These are phyloP conservation scores for Sinosuthora webbiana DNA, from an alignment of 2,113 vertebrate species.

Conservation along the genomic window DNA sequence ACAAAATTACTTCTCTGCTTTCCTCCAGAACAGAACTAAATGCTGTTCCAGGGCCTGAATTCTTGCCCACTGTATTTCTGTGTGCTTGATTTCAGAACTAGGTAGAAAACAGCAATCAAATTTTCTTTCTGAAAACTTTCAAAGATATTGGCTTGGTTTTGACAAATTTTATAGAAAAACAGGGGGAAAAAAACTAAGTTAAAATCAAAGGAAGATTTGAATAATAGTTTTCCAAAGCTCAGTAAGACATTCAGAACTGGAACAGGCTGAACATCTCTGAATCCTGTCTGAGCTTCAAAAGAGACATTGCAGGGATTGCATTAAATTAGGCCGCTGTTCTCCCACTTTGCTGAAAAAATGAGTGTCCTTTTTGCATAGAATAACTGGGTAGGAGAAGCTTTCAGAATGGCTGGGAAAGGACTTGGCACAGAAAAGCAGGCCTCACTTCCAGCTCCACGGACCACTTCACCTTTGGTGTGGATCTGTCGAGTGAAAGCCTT, in stretches of 20 bases:
- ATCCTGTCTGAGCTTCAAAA: constrained; percentile 13
- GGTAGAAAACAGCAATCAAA: background rate
- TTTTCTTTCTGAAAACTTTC: background rate
- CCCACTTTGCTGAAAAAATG: background rate
- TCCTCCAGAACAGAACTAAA: background rate
- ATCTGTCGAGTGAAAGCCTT: background rate
- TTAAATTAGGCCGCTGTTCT: background rate
- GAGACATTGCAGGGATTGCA: background rate
- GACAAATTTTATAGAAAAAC: background rate
- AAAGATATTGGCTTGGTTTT: background rate
- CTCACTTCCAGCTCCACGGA: background rate
- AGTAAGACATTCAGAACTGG: background rate
- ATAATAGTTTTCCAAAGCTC: background rate
- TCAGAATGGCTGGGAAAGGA: background rate
- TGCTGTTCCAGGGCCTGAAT: background rate
- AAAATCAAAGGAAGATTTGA: background rate
- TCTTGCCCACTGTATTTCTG: background rate
- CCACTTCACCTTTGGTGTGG: background rate
- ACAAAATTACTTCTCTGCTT: background rate
- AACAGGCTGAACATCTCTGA: background rate
- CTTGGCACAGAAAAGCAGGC: background rate
- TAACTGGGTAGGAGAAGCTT: background rate
- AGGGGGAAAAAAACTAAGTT: background rate
- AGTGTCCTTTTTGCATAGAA: background rate
- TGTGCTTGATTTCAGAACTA: background rate